These are phyloP conservation scores for Clarias batrachus DNA, from an alignment of 2,113 vertebrate genomes.

Conservation along the genomic window DNA sequence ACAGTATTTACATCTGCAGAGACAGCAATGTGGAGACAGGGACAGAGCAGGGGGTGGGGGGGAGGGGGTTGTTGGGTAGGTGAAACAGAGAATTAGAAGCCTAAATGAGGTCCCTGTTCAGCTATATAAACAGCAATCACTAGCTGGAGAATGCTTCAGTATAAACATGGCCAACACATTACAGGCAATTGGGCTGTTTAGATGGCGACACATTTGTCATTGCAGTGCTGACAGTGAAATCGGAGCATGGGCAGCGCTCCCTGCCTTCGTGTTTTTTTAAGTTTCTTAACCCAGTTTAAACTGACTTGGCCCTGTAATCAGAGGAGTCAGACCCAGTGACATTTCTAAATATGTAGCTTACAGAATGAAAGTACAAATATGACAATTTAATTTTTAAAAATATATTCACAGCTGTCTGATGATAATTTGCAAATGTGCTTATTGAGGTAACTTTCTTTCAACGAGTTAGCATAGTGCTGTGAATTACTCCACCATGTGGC, in stretches of 20 bases:
- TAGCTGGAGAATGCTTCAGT: conserved; percentile 45
- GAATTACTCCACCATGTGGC: conserved; percentile 29
- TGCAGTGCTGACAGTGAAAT: conserved; percentile 20
- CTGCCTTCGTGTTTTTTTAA: background rate
- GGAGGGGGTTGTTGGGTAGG: background rate
- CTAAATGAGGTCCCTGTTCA: conserved; percentile 54
- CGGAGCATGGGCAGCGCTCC: conserved; percentile 1
- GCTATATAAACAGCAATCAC: conserved; percentile 56
- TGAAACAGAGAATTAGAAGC: conserved; percentile 32
- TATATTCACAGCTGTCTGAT: conserved; percentile 2
- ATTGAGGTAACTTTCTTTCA: conserved; percentile 8
- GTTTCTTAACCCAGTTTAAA: background rate
- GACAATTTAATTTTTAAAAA: conserved; percentile 18
- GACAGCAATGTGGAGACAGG: conserved; percentile 48
- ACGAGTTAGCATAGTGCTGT: background rate
- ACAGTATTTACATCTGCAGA: conserved; percentile 97
- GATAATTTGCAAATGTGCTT: background rate
- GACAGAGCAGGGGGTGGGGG: background rate
- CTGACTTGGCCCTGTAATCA: conserved; percentile 7
- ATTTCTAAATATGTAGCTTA: conserved; percentile 3
- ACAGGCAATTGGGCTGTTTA: conserved; percentile 24
- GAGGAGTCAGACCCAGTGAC: background rate
- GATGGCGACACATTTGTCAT: conserved; percentile 36
- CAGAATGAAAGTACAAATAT: background rate
- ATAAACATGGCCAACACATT: conserved; percentile 49